Conservation (phyloP, 2,888 invertebrate genomes). For the Caenorhabditis becei region DNA sequence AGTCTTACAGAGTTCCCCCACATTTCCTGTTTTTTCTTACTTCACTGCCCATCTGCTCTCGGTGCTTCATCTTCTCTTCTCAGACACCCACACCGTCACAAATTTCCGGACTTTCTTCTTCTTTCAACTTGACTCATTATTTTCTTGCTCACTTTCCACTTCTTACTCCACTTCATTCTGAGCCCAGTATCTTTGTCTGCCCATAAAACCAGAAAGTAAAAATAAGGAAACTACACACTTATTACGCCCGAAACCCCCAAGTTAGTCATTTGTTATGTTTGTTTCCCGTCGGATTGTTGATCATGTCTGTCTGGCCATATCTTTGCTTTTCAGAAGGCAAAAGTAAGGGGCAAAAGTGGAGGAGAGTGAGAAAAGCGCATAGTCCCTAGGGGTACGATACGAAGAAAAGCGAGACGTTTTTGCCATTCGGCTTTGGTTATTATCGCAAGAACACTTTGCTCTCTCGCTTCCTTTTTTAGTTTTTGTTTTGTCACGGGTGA, state of each 20-base stretch:
- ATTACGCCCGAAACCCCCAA: slow-evolving; percentile 21
- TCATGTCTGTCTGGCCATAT: slow-evolving; percentile 39
- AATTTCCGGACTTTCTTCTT: slow-evolving; percentile 35
- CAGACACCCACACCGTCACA: slow-evolving; percentile 29
- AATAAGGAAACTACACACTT: slow-evolving; percentile 1
- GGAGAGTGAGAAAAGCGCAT: slow-evolving; percentile 40
- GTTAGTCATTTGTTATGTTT: slow-evolving; percentile 37
- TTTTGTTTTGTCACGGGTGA: not conserved
- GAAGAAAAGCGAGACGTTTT: slow-evolving; percentile 35
- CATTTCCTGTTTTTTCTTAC: slow-evolving; percentile 43
- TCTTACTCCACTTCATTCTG: not conserved
- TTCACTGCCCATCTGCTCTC: not conserved
- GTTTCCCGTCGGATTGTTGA: slow-evolving; percentile 44
- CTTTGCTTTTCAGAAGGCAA: slow-evolving; percentile 1
- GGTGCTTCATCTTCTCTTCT: not conserved
- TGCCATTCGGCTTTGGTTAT: slow-evolving; percentile 25
- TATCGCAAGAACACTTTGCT: slow-evolving; percentile 49
- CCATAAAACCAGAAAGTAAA: not conserved
- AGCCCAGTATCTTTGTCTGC: slow-evolving; percentile 11
- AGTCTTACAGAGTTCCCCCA: slow-evolving; percentile 10
- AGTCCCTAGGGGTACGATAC: slow-evolving; percentile 48
- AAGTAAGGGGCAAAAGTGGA: slow-evolving; percentile 17
- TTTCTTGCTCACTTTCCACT: not conserved
- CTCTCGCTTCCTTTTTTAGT: not conserved
- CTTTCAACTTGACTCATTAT: not conserved